These are phyloP conservation scores for Hemistola chrysoprasaria DNA, from an alignment of 2,888 invertebrate species.

Conservation along the genomic window DNA sequence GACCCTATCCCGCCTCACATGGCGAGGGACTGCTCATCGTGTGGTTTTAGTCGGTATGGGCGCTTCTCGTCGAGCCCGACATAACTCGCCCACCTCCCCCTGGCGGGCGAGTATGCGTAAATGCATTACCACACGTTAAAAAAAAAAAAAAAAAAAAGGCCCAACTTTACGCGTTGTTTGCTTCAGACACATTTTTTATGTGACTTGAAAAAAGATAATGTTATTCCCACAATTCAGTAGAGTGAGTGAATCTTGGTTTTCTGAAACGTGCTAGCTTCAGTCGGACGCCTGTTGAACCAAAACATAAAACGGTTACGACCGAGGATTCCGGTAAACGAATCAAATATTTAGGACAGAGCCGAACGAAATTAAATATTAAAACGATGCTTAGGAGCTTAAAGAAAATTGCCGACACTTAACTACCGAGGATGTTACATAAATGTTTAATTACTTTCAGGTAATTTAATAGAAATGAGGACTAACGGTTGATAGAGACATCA, in stretches of 20 bases:
- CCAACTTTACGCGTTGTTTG: slow-evolving; percentile 29
- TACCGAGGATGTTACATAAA: slow-evolving; percentile 2
- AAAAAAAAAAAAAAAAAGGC: too few species aligned
- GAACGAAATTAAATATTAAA: slow-evolving; percentile 32
- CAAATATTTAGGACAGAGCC: slow-evolving; percentile 28
- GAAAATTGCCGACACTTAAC: slow-evolving; percentile 16
- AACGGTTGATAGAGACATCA: slow-evolving; percentile 2
- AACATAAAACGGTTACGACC: slow-evolving; percentile 27
- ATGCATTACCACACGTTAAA: too few species aligned
- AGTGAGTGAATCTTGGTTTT: slow-evolving; percentile 12
- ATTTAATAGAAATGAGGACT: too few species aligned
- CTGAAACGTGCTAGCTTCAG: slow-evolving; percentile 10
- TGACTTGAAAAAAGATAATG: slow-evolving; percentile 5
- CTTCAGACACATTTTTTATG: slow-evolving; percentile 17
- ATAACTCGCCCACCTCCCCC: too few species aligned
- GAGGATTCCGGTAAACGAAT: slow-evolving; percentile 25
- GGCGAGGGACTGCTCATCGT: too few species aligned
- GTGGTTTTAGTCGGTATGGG: too few species aligned
- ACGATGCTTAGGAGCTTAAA: slow-evolving; percentile 23
- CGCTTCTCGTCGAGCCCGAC: too few species aligned
- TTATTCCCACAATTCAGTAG: slow-evolving; percentile 5
- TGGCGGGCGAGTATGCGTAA: too few species aligned
- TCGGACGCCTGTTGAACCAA: slow-evolving; percentile 18
- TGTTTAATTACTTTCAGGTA: too few species aligned
- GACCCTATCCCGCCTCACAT: too few species aligned